Conservation (phyloP, 37 sponge, comb jelly and placozoan genomes). For the Diacarnus erythraeanus region DNA sequence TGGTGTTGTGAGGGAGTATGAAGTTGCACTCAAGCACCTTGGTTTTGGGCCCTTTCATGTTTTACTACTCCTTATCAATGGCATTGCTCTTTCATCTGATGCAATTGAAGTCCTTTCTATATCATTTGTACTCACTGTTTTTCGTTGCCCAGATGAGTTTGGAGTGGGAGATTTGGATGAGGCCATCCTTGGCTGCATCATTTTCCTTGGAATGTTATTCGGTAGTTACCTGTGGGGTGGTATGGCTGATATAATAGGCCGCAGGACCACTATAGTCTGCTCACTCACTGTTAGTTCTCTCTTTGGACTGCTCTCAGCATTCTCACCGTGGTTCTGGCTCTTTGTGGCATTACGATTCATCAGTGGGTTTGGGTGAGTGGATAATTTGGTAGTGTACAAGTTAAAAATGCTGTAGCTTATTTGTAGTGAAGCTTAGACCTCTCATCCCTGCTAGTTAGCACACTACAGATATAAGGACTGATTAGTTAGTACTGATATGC, state of each 20-base stretch:
- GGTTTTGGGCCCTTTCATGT: constrained; percentile 70
- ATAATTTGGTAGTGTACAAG: too few relatives aligned
- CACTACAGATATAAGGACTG: neutral
- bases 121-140: constrained; percentile 43
- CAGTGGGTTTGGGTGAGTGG: constrained; percentile 75
- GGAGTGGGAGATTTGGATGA: constrained; percentile 14
- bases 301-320: constrained; percentile 55
- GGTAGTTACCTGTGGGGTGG: constrained; percentile 74
- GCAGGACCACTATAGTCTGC: constrained; percentile 40
- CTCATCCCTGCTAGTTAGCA: too few relatives aligned
- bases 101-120: constrained; percentile 66
- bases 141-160: constrained; percentile 20
- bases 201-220: constrained; percentile 73
- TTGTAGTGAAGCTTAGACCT: too few relatives aligned
- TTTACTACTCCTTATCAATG: constrained; percentile 41
- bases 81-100: constrained; percentile 72
- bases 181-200: constrained; percentile 49
- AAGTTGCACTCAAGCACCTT: constrained; percentile 49
- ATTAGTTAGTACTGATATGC: too few relatives aligned
- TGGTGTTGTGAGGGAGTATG: constrained; percentile 57
- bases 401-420: too few relatives aligned
- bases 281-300: constrained; percentile 58
- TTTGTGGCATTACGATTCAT: constrained; percentile 54
- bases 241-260: constrained; percentile 58
- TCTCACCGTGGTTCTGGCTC: constrained; percentile 45